Conservation (phyloP, 2,797 vertebrate species). For the Hybognathus amarus region DNA sequence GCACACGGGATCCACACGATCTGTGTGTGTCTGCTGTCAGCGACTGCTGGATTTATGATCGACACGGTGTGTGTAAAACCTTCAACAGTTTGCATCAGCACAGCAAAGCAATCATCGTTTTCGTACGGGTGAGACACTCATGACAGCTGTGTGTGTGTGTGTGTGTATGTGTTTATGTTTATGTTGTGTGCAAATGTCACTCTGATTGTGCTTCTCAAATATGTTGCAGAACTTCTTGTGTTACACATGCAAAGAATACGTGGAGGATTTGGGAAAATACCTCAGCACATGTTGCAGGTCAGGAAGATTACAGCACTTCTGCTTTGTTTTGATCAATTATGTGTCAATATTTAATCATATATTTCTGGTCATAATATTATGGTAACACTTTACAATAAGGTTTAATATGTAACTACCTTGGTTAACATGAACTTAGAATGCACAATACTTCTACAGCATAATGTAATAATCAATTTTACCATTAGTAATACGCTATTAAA, state of each 20-base stretch:
- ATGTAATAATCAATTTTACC: no score
- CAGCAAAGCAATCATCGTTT: slow-evolving; percentile 84
- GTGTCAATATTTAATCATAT: not conserved
- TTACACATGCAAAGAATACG: slow-evolving; percentile 92
- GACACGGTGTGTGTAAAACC: slow-evolving; percentile 68
- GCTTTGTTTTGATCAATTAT: not conserved
- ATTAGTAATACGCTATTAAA: no score
- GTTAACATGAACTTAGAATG: no score
- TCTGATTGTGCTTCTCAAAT: slow-evolving; percentile 14
- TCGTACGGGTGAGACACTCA: slow-evolving; percentile 85
- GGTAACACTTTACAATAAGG: no score
- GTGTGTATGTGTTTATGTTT: not conserved
- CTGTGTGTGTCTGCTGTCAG: slow-evolving; percentile 70
- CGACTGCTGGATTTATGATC: slow-evolving; percentile 78
- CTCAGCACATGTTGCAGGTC: slow-evolving; percentile 80
- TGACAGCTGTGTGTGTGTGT: not conserved
- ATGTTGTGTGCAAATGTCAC: not conserved
- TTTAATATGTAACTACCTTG: no score
- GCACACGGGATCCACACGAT: not conserved
- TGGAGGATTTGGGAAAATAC: slow-evolving; percentile 92
- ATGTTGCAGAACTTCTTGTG: slow-evolving; percentile 90
- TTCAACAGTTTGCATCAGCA: slow-evolving; percentile 82
- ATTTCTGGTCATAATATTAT: not conserved
- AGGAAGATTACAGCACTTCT: slow-evolving; percentile 56
- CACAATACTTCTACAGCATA: no score